Evolutionary conservation across 1,140 invertebrate species (phyloP), one percentile per base, ranked within the genome.

Genomic region (Rhyacophila brunnea): DNA sequence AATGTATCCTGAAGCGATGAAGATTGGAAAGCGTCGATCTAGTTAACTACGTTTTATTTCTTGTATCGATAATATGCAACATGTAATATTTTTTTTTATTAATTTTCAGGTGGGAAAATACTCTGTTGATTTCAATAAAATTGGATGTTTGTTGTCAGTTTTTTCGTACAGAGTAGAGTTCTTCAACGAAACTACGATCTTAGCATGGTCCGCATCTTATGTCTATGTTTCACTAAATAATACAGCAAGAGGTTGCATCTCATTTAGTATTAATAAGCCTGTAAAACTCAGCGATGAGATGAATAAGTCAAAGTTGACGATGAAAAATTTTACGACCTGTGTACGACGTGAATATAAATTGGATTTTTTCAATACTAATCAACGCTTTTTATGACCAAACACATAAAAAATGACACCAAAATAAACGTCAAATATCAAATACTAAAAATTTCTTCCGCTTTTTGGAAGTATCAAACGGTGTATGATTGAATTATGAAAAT

Each of bases 331-430:
- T 58, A 58, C 38, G 56, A 40, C 43, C 44, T 43, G 48, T 43
- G 43, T 58, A 36, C 45, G 38, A 36, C 56, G 43, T 58, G 56
- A 58, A 58, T 58, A 58, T 58, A 58, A 58, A 58, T 58, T 58
- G 56, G 47, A 58, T 51, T 51, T 58, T 58, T 58, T 50, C 56
- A 58, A 58, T 58, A 58, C 43, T 58, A 58, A 58, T 58, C 56
- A 58, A 47, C 44, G 45, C 38, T 18, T 58, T 58, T 58, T 58
- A 58, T 20, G 15, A 17, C 54, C 6, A 7, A 28, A 28, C 4
- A 28, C 23, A 28, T 28, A 28, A 28, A 28, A 28, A 42, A 42
- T 18, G 17, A 42, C 40, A 42, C 40, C 13, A 18, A 42, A 18
- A 42, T 42, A 13, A 42, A 14, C 13, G 13, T 42, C 13, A 42